Conservation (phyloP, 2,888 invertebrate species). For the Pristionchus exspectatus region DNA sequence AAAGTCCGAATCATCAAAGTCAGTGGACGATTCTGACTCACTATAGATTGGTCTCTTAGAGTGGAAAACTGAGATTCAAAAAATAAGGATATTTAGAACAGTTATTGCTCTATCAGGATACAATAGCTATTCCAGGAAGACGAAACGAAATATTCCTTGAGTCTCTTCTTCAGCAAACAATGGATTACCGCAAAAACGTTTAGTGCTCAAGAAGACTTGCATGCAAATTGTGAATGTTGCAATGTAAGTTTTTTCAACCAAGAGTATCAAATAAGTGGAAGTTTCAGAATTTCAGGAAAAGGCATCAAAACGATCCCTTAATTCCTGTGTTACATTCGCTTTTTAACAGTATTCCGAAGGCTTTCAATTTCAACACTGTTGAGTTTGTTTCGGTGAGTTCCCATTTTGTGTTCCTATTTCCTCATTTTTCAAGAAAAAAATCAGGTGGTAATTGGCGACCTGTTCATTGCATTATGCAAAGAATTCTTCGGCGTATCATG, state of each 20-base stretch:
- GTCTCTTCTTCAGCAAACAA: not conserved
- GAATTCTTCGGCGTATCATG: not conserved
- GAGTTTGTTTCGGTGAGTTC: not conserved
- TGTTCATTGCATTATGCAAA: not conserved
- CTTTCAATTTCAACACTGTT: too few species aligned
- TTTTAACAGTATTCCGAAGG: not conserved
- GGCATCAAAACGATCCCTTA: not conserved
- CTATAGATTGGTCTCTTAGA: not conserved
- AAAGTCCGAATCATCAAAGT: not conserved
- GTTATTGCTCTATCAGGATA: too few species aligned
- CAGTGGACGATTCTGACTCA: not conserved
- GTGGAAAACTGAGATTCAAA: not conserved
- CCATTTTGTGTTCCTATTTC: too few species aligned
- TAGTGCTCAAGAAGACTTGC: not conserved
- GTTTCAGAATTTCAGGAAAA: not conserved
- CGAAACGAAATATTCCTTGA: not conserved
- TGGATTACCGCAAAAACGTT: not conserved
- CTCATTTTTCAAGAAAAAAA: not conserved
- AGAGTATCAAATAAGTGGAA: not conserved
- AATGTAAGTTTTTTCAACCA: not conserved
- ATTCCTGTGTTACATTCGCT: not conserved
- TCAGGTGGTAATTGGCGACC: not conserved
- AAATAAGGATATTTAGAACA: too few species aligned
- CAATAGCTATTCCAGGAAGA: not conserved
- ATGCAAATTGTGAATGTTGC: not conserved